phyloP scores from a whole-genome alignment of 1,140 invertebrate species.

The Cecropterus lyciades region DNA sequence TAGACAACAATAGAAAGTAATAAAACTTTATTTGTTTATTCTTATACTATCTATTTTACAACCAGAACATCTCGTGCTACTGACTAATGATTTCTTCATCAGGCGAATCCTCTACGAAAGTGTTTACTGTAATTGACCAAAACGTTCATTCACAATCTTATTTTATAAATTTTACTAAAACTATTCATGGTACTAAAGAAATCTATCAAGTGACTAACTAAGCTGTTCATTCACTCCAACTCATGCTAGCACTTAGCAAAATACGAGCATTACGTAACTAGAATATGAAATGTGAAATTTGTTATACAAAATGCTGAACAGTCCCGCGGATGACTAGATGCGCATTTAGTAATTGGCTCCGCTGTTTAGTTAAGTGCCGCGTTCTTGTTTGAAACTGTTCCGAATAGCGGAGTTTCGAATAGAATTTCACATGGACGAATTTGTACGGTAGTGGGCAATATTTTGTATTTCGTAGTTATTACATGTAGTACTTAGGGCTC shows the following conservation, averaged over 20 bases:
- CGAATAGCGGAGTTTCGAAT: constrained; percentile 19
- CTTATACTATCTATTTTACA: too few species aligned
- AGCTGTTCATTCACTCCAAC: background rate
- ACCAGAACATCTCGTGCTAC: too few species aligned
- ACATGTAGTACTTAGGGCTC: too few species aligned
- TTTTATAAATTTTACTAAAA: too few species aligned
- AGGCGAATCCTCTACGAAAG: too few species aligned
- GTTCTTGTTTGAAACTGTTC: constrained; percentile 25
- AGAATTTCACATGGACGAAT: constrained; percentile 20
- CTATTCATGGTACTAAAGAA: too few species aligned
- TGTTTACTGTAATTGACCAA: too few species aligned
- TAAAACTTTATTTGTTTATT: too few species aligned
- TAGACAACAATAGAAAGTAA: too few species aligned
- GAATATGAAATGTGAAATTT: constrained; percentile 8
- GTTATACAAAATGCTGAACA: constrained; percentile 14
- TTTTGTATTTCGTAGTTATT: background rate
- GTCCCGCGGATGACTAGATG: constrained; percentile 3
- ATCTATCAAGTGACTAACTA: too few species aligned
- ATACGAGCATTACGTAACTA: background rate
- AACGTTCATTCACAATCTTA: too few species aligned
- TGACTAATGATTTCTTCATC: too few species aligned
- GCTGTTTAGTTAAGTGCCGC: constrained; percentile 26
- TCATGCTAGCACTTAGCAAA: background rate
- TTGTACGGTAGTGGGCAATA: background rate
- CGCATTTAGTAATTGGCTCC: constrained; percentile 23